A percentile compares a stretch with the other conserved stretches of the same genome.
phyloP scores from a whole-genome alignment of 2,888 invertebrate species.

The Thymelicus sylvestris region DNA sequence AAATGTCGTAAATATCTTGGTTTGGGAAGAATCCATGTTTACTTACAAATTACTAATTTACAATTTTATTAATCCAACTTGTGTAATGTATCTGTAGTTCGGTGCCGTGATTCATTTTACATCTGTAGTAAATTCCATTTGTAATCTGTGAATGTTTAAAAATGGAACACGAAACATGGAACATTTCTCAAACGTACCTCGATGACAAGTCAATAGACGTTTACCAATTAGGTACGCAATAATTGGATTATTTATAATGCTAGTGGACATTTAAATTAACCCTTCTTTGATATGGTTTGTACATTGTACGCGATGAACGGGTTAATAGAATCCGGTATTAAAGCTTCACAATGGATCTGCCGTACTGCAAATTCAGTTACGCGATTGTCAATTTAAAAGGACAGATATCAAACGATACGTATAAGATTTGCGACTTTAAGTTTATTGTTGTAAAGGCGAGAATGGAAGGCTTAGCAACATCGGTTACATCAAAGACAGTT shows the following conservation, averaged over 20 bases:
- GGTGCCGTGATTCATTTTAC: slow-evolving; percentile 16
- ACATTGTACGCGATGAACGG: slow-evolving; percentile 45
- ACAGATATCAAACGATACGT: slow-evolving; percentile 30
- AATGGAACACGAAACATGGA: slow-evolving; percentile 5
- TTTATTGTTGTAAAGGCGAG: slow-evolving; percentile 46
- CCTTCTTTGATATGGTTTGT: slow-evolving; percentile 24
- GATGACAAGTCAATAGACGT: slow-evolving; percentile 32
- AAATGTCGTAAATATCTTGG: slow-evolving; percentile 31
- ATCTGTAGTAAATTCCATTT: slow-evolving; percentile 23
- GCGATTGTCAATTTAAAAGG: slow-evolving; percentile 42
- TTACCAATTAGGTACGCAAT: slow-evolving; percentile 35
- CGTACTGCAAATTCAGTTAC: slow-evolving; percentile 55
- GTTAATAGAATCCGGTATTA: slow-evolving; percentile 52
- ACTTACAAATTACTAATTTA: slow-evolving; percentile 35
- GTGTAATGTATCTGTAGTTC: background rate
- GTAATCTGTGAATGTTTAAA: slow-evolving; percentile 5
- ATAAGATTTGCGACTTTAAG: slow-evolving; percentile 51
- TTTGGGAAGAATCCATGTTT: slow-evolving; percentile 32
- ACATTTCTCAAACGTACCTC: slow-evolving; percentile 15
- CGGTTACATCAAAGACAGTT: slow-evolving; percentile 75
- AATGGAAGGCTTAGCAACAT: slow-evolving; percentile 43
- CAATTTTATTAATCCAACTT: slow-evolving; percentile 30
- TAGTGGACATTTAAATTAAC: slow-evolving; percentile 37
- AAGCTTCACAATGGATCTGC: slow-evolving; percentile 52
- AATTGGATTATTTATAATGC: slow-evolving; percentile 33